A percentile compares a stretch with the other conserved stretches of the same genome.
Evolutionary conservation across 1,140 invertebrate genomes (phyloP).

Genomic region (roundworm (Caenorhabditis elegans)): DNA sequence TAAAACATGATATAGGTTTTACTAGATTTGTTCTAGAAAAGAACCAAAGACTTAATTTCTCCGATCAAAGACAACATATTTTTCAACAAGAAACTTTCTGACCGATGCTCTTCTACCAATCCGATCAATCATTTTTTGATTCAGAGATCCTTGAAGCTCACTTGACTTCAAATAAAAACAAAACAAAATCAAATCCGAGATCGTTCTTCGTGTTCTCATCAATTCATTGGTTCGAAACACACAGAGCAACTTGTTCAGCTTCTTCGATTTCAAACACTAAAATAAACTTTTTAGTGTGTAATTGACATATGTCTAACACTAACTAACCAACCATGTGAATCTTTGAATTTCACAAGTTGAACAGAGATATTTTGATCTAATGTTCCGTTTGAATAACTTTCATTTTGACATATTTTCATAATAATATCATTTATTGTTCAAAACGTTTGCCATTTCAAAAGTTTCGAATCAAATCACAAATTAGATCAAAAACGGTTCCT

Average conservation of each 20-base stretch:
- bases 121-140: not conserved
- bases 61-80: no score
- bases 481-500: no score
- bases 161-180: not conserved
- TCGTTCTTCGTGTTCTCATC: slow-evolving; percentile 3
- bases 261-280: not conserved
- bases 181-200: not conserved
- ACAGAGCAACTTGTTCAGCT: not conserved
- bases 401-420: not conserved
- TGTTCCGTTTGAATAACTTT: not conserved
- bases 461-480: no score
- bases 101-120: not conserved
- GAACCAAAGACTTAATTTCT: no score
- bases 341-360: no score
- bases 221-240: slow-evolving; percentile 12
- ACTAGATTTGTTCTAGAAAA: no score
- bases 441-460: no score
- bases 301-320: not conserved
- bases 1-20: no score
- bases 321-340: not conserved
- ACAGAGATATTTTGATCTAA: not conserved
- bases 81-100: no score
- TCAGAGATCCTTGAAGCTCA: not conserved
- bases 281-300: not conserved
- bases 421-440: no score